These are phyloP conservation scores for Cirrhinus mrigala DNA, from an alignment of 2,797 vertebrate genomes.

Conservation along the genomic window DNA sequence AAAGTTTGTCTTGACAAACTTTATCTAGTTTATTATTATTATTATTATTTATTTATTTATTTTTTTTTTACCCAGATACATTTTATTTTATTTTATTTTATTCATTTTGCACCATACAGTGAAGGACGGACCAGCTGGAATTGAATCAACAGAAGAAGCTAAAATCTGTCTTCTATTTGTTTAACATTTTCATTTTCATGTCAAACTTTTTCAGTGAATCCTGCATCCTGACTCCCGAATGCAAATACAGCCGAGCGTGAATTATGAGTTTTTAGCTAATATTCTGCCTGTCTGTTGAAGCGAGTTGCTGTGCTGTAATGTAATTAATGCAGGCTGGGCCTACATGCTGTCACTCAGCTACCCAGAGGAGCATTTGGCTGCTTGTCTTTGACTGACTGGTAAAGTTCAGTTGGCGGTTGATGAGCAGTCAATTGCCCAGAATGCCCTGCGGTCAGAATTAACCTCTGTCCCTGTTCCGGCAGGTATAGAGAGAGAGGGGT, in stretches of 20 bases:
- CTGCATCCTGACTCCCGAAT: not conserved
- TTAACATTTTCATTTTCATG: not conserved
- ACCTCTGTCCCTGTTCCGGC: slow-evolving; percentile 81
- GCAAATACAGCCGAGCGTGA: not conserved
- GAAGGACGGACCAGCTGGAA: not conserved
- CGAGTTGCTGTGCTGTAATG: slow-evolving; percentile 14
- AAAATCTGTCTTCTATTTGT: not conserved
- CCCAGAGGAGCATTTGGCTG: slow-evolving; percentile 30
- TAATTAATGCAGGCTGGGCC: slow-evolving; percentile 24
- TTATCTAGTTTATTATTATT: too few relatives aligned
- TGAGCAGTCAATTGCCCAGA: slow-evolving; percentile 77
- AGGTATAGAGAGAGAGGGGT: slow-evolving; percentile 73
- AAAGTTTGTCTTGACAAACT: too few relatives aligned
- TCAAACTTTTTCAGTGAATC: not conserved
- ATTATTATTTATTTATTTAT: too few relatives aligned
- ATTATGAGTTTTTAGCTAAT: not conserved
- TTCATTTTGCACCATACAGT: not conserved
- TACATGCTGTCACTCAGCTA: slow-evolving; percentile 42
- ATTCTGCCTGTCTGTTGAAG: slow-evolving; percentile 1
- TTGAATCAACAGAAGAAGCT: not conserved
- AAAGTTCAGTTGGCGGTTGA: slow-evolving; percentile 81
- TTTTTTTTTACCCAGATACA: too few relatives aligned
- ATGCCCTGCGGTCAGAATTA: slow-evolving; percentile 78
- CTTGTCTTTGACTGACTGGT: slow-evolving; percentile 44
- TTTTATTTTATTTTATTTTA: too few relatives aligned